A percentile compares a stretch with the other conserved stretches of the same genome.
Evolutionary conservation across 2,797 vertebrate genomes (phyloP).

Genomic region (Galaxias olidus): DNA sequence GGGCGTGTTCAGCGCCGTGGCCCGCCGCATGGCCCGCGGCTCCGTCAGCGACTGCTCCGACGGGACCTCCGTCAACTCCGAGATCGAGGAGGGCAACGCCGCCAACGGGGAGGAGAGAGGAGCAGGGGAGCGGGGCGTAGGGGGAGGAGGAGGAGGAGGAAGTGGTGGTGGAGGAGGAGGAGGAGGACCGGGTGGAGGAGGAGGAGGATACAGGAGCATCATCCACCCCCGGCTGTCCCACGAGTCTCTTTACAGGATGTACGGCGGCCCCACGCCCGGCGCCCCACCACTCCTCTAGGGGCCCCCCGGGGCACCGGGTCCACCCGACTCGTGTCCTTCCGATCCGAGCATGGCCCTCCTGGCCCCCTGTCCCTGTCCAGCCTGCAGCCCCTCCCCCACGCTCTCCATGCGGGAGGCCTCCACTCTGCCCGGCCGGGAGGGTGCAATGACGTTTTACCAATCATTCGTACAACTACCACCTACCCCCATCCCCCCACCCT

Average conservation of each 20-base stretch:
- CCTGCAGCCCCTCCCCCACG: conserved; percentile 88
- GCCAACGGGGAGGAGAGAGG: conserved; percentile 67
- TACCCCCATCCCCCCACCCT: conserved; percentile 87
- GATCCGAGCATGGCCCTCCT: conserved; percentile 77
- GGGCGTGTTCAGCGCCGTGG: conserved; percentile 80
- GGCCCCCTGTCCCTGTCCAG: conserved; percentile 79
- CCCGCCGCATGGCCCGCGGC: conserved; percentile 82
- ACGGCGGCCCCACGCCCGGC: conserved; percentile 70
- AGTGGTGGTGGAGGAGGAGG: conserved; percentile 11
- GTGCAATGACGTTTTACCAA: too few relatives aligned
- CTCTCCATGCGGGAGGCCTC: conserved; percentile 87
- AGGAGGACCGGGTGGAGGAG: conserved; percentile 51
- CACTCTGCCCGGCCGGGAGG: too few relatives aligned
- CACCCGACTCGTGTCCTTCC: conserved; percentile 86
- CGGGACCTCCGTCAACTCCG: conserved; percentile 85
- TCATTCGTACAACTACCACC: conserved; percentile 93
- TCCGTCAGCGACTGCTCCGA: conserved; percentile 93
- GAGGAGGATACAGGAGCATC: conserved; percentile 63
- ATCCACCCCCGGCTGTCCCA: conserved; percentile 81
- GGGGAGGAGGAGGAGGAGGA: conserved; percentile 30
- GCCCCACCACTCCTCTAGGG: conserved; percentile 68
- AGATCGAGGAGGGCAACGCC: conserved; percentile 83
- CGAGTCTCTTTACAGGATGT: conserved; percentile 85
- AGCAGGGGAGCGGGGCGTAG: conserved; percentile 48
- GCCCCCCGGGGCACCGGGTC: conserved; percentile 76